Evolutionary conservation across 1,140 invertebrate species (phyloP).

Genomic region (Atta colombica): DNA sequence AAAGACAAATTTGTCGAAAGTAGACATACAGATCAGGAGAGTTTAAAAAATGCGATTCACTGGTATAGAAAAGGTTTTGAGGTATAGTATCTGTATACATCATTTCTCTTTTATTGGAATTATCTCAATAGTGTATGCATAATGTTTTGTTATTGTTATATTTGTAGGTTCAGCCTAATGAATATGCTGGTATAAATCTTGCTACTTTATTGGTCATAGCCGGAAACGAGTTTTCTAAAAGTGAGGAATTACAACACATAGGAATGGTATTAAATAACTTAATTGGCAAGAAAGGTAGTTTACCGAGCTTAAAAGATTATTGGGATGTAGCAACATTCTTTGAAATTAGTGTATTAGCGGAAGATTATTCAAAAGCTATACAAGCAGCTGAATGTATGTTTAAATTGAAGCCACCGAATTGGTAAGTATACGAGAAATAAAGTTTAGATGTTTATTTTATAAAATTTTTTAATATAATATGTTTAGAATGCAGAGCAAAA

Average conservation of each 20-base stretch:
- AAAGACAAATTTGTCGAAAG: constrained; percentile 99
- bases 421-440: constrained; percentile 87
- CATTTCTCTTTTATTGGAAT: not conserved
- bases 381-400: constrained; percentile 99
- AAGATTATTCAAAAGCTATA: constrained; percentile 98
- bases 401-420: constrained; percentile 98
- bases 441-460: not conserved
- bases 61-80: constrained; percentile 99
- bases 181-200: constrained; percentile 99
- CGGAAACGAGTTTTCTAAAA: constrained; percentile 97
- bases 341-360: constrained; percentile 98
- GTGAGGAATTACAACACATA: constrained; percentile 96
- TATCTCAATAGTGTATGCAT: not conserved
- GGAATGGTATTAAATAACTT: constrained; percentile 98
- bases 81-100: constrained; percentile 70
- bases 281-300: constrained; percentile 98
- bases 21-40: constrained; percentile 95
- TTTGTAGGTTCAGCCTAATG: constrained; percentile 96
- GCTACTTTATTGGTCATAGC: constrained; percentile 99
- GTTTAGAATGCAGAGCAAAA: not conserved
- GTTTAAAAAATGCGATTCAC: constrained; percentile 96
- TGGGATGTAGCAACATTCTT: constrained; percentile 99
- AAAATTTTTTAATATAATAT: not conserved
- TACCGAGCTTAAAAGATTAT: constrained; percentile 97
- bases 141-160: constrained; percentile 21